These are phyloP conservation scores for Heliocidaris erythrogramma DNA, from an alignment of 35 echinoderm and acorn worm species.

Conservation along the genomic window DNA sequence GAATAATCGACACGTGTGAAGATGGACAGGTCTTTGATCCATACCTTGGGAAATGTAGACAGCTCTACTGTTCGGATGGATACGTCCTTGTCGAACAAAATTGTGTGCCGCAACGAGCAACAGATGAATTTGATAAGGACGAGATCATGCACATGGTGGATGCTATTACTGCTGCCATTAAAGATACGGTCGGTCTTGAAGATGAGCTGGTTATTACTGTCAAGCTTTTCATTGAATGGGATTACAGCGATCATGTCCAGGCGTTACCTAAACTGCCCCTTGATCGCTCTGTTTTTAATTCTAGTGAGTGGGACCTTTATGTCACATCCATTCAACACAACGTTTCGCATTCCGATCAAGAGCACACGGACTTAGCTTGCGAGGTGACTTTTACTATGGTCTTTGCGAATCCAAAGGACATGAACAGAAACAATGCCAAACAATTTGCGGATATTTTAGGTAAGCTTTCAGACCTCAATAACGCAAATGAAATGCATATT, in stretches of 20 bases:
- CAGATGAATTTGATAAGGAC: background rate
- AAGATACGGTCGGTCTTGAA: background rate
- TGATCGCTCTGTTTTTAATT: background rate
- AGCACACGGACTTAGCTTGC: background rate
- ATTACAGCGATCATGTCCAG: background rate
- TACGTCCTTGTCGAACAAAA: slow-evolving; percentile 50
- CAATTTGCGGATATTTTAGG: background rate
- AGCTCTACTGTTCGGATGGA: slow-evolving; percentile 61
- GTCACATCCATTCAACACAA: background rate
- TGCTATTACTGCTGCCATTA: background rate
- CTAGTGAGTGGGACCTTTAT: background rate
- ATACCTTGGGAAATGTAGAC: slow-evolving; percentile 54
- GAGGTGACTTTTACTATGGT: slow-evolving; percentile 22
- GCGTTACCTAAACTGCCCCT: background rate
- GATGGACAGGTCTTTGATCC: slow-evolving; percentile 69
- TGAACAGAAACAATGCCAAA: background rate
- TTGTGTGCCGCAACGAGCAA: slow-evolving; percentile 35
- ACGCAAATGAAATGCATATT: background rate
- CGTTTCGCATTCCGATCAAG: background rate
- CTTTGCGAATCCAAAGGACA: background rate
- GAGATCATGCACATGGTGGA: background rate
- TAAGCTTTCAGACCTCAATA: background rate
- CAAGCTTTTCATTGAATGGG: background rate
- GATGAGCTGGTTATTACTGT: slow-evolving; percentile 14
- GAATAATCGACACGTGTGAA: slow-evolving; percentile 34